Base-by-base conservation (phyloP, 2,888 invertebrate species). In the Heliconius sara region DNA sequence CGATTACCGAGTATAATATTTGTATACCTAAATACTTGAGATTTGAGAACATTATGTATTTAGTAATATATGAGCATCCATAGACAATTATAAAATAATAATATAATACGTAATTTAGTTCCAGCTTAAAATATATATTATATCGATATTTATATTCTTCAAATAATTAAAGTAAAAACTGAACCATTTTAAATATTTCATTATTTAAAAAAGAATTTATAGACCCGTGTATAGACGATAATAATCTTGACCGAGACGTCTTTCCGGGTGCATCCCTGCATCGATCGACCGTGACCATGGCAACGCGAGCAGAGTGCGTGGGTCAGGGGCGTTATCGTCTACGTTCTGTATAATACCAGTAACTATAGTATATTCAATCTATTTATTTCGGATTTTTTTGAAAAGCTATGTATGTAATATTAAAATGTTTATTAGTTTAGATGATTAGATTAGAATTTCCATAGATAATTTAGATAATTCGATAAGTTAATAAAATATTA, bases 271-370 rank as follows among this genome's bases (percentile, higher is more conserved):
- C 92, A 92, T 90, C 90, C 88, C 88, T 81, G 82, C 85, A 94
- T 94, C 92, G 93, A 92, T 93, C 92, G 93, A 85, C 93, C 93
- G 93, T 94, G 93, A 90, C 93, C 91, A 93, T 94, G 93, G 92
- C 89, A 93, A 93, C 92, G 91, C 86, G 84, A 82, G 80, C 87
- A 85, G 84, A 87, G 88, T 90, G 91, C 90, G 91, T 89, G 92
- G 94, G 94, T 93, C 94, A 94, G 90, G 93, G 93, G 89, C 92
- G 89, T 85, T 81, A 84, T 85, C 82, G 77, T 65, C 80, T 82
- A 68, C 70, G 22, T 72, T 72, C 65, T 76, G 19, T n/a, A 60
- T n/a, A 34, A 75, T 77, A 78, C 22, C n/a, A 60, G 16, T n/a
- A 75, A 63, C 39, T 22, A n/a, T 60, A 57, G 67, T 19, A 67